Evolutionary conservation across 2,888 invertebrate genomes (phyloP).

Genomic region (Cremastinae sp.): DNA sequence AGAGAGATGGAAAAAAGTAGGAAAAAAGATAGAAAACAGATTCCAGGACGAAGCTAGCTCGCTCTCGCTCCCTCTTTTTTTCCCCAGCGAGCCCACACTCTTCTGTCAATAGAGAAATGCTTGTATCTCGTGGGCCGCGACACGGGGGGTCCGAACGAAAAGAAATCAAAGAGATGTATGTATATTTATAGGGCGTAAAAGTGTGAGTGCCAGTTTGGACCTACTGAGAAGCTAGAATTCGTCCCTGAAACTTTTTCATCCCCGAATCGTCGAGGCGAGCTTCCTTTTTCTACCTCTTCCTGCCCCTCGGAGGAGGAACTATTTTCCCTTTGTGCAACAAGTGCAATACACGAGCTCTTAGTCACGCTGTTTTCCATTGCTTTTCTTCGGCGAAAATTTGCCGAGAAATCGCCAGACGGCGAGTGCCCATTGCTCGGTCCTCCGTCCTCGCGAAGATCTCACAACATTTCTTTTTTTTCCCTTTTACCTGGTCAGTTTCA

Average conservation of each 20-base stretch:
- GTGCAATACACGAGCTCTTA: constrained; percentile 61
- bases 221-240: constrained; percentile 61
- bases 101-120: constrained; percentile 72
- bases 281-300: no score
- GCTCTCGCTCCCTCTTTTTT: background rate
- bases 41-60: constrained; percentile 66
- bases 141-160: constrained; percentile 65
- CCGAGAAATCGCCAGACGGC: constrained; percentile 60
- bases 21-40: no score
- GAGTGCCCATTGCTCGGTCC: constrained; percentile 52
- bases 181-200: background rate
- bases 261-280: constrained; percentile 2
- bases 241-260: constrained; percentile 40
- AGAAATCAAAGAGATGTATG: constrained; percentile 65
- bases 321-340: constrained; percentile 68
- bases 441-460: no score
- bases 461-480: no score
- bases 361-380: constrained; percentile 59
- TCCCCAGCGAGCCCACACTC: constrained; percentile 22
- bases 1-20: no score
- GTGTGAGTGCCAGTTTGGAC: constrained; percentile 7
- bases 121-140: constrained; percentile 66
- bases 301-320: background rate
- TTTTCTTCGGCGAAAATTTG: constrained; percentile 55
- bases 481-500: constrained; percentile 13